Evolutionary conservation across 2,113 vertebrate genomes (phyloP).

Genomic region (Hippocampus barbouri): DNA sequence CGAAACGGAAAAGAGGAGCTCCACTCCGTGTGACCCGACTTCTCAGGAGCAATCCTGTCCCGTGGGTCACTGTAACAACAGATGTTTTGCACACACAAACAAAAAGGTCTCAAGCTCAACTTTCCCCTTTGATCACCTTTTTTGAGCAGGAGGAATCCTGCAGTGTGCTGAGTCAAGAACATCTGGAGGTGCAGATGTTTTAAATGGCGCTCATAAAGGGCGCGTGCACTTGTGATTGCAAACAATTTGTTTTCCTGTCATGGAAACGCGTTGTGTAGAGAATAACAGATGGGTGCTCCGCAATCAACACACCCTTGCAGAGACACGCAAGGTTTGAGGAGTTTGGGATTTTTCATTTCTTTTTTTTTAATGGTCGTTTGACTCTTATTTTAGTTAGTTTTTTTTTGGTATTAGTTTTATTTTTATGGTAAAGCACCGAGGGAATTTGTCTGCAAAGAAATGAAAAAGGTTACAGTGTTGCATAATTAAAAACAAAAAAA

Average conservation of each 20-base stretch:
- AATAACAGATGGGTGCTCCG: background rate
- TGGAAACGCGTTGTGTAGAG: background rate
- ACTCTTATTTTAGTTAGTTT: too few species aligned
- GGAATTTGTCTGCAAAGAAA: too few species aligned
- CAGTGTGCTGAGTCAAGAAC: background rate
- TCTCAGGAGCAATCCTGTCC: conserved; percentile 21
- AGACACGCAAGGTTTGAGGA: background rate
- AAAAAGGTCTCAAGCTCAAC: background rate
- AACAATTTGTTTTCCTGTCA: background rate
- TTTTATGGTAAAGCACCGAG: too few species aligned
- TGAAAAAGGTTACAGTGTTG: too few species aligned
- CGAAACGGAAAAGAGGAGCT: too few species aligned
- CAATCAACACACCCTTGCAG: background rate
- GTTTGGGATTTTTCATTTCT: background rate
- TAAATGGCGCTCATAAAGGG: background rate
- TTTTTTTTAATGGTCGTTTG: too few species aligned
- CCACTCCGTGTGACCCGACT: conserved; percentile 20
- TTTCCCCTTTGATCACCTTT: background rate
- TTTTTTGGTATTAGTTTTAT: too few species aligned
- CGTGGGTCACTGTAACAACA: conserved; percentile 28
- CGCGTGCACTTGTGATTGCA: background rate
- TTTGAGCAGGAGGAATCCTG: background rate
- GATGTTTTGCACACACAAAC: conserved; percentile 28
- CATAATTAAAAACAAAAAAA: too few species aligned
- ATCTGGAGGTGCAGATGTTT: conserved; percentile 1